phyloP scores from a whole-genome alignment of 2,797 vertebrate genomes.

The Enteromius unitaeniatus region DNA sequence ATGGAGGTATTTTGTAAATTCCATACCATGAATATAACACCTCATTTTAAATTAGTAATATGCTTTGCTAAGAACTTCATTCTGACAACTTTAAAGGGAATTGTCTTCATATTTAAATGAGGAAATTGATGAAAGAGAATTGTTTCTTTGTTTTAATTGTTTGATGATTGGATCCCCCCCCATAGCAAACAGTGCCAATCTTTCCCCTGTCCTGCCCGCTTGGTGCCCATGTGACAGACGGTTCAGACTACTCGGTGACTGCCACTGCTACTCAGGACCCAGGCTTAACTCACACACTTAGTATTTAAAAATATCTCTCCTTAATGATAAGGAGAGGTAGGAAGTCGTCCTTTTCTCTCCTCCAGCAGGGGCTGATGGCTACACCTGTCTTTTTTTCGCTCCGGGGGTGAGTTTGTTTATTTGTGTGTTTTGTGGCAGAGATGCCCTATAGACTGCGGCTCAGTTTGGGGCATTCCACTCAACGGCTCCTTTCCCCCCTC shows the following conservation, averaged over 20 bases:
- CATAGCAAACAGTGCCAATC: constrained; percentile 57
- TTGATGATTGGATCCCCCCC: background rate
- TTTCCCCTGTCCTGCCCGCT: constrained; percentile 57
- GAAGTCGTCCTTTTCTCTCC: constrained; percentile 73
- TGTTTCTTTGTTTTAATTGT: background rate
- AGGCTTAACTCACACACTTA: constrained; percentile 69
- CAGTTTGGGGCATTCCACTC: constrained; percentile 57
- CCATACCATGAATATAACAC: too few relatives aligned
- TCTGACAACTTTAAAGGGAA: too few relatives aligned
- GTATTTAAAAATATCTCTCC: constrained; percentile 76
- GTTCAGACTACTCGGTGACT: constrained; percentile 56
- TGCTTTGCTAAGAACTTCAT: too few relatives aligned
- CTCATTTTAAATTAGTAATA: too few relatives aligned
- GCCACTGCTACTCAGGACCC: constrained; percentile 61
- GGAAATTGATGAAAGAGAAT: background rate
- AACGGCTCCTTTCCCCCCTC: constrained; percentile 52
- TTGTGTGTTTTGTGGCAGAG: constrained; percentile 68
- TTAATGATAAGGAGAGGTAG: constrained; percentile 70
- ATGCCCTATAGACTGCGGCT: constrained; percentile 56
- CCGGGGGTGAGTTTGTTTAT: constrained; percentile 79
- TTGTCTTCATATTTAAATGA: background rate
- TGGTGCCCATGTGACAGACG: constrained; percentile 59
- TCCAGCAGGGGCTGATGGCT: constrained; percentile 77
- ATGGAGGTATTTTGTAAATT: too few relatives aligned
- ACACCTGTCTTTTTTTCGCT: constrained; percentile 75